Conservation (phyloP, 1,140 invertebrate species). For the Oryzaephilus surinamensis region DNA sequence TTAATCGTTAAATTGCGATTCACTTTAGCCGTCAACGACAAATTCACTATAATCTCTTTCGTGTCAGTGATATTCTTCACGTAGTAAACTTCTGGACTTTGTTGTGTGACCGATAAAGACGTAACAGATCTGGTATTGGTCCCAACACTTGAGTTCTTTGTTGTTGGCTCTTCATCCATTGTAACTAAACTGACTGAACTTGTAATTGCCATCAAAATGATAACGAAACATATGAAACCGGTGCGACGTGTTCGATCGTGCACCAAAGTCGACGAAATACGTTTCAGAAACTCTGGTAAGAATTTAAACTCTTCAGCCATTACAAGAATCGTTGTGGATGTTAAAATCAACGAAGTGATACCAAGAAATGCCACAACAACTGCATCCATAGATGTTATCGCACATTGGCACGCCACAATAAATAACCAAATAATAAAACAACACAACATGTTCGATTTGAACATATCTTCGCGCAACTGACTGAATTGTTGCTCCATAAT, state of each 20-base stretch:
- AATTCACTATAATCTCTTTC: background rate
- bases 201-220: slow-evolving; percentile 62
- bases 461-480: slow-evolving; percentile 83
- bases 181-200: slow-evolving; percentile 38
- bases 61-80: no score
- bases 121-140: background rate
- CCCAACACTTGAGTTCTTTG: background rate
- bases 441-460: slow-evolving; percentile 89
- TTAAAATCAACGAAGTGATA: slow-evolving; percentile 54
- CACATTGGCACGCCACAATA: slow-evolving; percentile 54
- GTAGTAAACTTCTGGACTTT: slow-evolving; percentile 16
- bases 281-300: slow-evolving; percentile 50
- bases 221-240: slow-evolving; percentile 67
- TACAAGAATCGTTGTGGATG: slow-evolving; percentile 58
- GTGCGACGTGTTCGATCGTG: slow-evolving; percentile 59
- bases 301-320: slow-evolving; percentile 78
- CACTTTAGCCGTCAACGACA: background rate
- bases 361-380: slow-evolving; percentile 38
- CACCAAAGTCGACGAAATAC: slow-evolving; percentile 61
- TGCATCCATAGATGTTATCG: slow-evolving; percentile 22
- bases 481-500: slow-evolving; percentile 67
- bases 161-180: background rate
- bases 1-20: background rate
- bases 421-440: slow-evolving; percentile 85
- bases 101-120: slow-evolving; percentile 1